Base-by-base conservation (phyloP, 2,797 vertebrate species). In the Xiphophorus birchmanni region DNA sequence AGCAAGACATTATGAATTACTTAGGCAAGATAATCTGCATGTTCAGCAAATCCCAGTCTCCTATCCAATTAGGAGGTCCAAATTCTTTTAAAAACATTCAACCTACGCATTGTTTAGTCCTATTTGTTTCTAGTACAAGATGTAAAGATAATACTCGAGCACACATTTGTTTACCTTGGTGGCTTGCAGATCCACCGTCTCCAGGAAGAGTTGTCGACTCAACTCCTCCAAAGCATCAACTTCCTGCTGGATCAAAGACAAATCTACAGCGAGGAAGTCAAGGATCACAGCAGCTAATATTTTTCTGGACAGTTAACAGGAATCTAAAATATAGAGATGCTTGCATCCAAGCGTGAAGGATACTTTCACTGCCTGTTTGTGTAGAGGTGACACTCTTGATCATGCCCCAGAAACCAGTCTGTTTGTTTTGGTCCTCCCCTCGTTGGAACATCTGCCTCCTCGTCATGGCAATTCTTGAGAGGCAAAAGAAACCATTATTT, bases 361-460 rank as follows among this genome's bases (percentile, higher is more conserved):
- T 99, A 99, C 97, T 99, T 95, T 99, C 98, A 74, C 96, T 97
- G 91, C 97, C 96, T 54, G 97, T 85, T 80, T 97, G 94, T 78
- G 98, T 96, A 0, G 98, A 95, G 26, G 98, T 97, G 32, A 99
- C 98, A 40, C 98, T 99, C 91, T 97, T 99, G 91, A 99, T 97
- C 97, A 99, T 98, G 56, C 97, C 97, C 99, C 99, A 99, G 92
- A 99, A 97, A 87, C 99, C 98, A 1, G 95, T 97, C 60, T 97
- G 97, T 82, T 96, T 99, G 95, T 96, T 98, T 86, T 97, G 97
- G 85, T 98, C 97, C 84, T 99, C 99, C 58, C 99, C 98, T 76
- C 97, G 97, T 91, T 99, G 98, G 92, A 97, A 98, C 96, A 99
- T 97, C 86, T 97, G 98, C 88, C 98, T 96, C 77, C 98, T 95